Base-by-base conservation (phyloP, 2,888 invertebrate species). In the Caenorhabditis sp. region DNA sequence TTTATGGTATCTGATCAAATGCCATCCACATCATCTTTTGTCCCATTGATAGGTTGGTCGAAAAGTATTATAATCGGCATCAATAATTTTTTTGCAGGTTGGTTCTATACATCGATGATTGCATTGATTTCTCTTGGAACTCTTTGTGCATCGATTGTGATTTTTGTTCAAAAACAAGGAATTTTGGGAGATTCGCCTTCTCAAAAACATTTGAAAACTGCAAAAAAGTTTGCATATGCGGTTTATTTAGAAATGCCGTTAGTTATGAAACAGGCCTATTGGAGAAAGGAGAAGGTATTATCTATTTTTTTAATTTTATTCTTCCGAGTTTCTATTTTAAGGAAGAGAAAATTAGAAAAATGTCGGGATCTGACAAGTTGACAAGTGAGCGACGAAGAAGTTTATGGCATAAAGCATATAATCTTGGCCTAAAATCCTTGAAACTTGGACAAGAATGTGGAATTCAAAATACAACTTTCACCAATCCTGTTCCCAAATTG, bases 1-100 rank as follows among this genome's bases (percentile, higher is more conserved):
- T 81, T 90, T 62, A 88, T 90, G 76, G 88, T 89, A 1, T 88
- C 89, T 3, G 89, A 89, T 75, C 88, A 88, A 63, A 89, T 89
- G 89, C 89, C 89, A 0, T 88, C 89, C 1, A 89, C 84, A 10
- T 77, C 77, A 19, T 86, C 86, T 64, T 86, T 86, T 69, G 84
- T 86, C 17, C 86, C 86, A 17, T 76, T 86, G 26, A 86, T 86
- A 50, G 43, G 43, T 43, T 3, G 14, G 43, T 17, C 2, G 17
- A 5, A 43, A 3, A 43, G 12, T 5, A n/a, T 17, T 43, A 3
- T 3, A 43, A 43, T 3, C 43, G 8, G 2, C 77, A 26, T 6
- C 2, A 21, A 55, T 59, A 27, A 27, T 49, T 27, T 36, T 60
- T 24, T 50, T 43, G 8, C 14, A 43, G 84, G 84, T 1, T 85